These are phyloP conservation scores for Aethina tumida DNA, from an alignment of 1,140 invertebrate species.

Conservation along the genomic window DNA sequence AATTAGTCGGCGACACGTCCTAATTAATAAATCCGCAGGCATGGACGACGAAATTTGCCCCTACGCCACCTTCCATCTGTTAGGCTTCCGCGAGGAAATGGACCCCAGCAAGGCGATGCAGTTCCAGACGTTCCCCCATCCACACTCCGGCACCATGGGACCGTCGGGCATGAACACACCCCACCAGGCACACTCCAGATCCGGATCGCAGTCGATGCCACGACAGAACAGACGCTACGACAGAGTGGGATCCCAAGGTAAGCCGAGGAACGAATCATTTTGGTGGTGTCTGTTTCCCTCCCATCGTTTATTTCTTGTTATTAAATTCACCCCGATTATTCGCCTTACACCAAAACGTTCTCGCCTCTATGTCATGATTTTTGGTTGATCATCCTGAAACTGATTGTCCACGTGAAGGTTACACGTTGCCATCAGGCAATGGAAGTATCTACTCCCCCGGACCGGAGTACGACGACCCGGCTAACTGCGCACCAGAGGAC, in stretches of 20 bases:
- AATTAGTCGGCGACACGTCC: no score
- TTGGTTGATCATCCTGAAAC: no score
- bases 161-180: constrained; percentile 53
- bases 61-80: constrained; percentile 86
- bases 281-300: no score
- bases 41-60: constrained; percentile 92
- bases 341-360: no score
- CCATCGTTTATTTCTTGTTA: no score
- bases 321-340: no score
- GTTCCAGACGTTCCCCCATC: constrained; percentile 83
- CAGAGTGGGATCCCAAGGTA: constrained; percentile 35
- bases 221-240: constrained; percentile 34
- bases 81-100: constrained; percentile 92
- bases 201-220: constrained; percentile 80
- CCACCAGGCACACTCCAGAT: constrained; percentile 63
- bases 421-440: constrained; percentile 44
- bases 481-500: constrained; percentile 80
- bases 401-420: no score
- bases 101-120: constrained; percentile 79
- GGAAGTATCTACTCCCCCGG: constrained; percentile 61
- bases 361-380: no score
- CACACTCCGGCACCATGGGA: constrained; percentile 69
- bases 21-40: no score
- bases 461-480: constrained; percentile 84
- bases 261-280: no score